phyloP scores from a whole-genome alignment of 2,797 vertebrate species.

The Sylvia borin region DNA sequence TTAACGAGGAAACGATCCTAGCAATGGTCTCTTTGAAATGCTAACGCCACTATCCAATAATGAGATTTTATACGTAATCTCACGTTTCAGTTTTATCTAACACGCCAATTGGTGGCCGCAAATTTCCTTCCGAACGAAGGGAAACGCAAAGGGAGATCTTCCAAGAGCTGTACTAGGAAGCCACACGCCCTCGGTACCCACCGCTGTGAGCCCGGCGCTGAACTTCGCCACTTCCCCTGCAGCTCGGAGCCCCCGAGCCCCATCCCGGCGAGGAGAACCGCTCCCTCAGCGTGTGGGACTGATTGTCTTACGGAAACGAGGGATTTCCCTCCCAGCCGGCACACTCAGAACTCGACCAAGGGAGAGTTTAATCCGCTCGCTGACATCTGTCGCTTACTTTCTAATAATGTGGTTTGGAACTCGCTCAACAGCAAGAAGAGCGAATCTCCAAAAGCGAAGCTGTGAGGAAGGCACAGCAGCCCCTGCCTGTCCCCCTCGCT shows the following conservation, averaged over 20 bases:
- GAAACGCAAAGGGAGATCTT: not conserved
- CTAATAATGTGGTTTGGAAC: slow-evolving; percentile 60
- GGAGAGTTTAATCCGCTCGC: slow-evolving; percentile 56
- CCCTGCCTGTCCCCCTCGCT: not conserved
- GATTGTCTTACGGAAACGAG: not conserved
- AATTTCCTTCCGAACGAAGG: not conserved
- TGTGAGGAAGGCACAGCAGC: not conserved
- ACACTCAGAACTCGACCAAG: slow-evolving; percentile 28
- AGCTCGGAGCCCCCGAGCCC: not conserved
- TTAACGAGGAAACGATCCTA: not conserved
- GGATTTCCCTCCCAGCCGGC: slow-evolving; percentile 31
- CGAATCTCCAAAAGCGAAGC: not conserved
- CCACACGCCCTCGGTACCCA: not conserved
- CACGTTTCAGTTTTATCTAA: not conserved
- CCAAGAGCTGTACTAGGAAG: not conserved
- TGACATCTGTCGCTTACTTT: slow-evolving; percentile 68
- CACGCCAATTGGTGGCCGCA: not conserved
- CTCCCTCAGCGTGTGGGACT: not conserved
- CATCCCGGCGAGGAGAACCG: not conserved
- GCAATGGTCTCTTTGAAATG: not conserved
- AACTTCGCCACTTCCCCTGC: not conserved
- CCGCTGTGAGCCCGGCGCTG: not conserved
- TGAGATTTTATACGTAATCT: not conserved
- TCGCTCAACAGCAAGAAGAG: slow-evolving; percentile 8
- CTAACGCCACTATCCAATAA: not conserved